Evolutionary conservation across 2,113 vertebrate species (phyloP).

Genomic region (Dicerorhinus sumatrensis): DNA sequence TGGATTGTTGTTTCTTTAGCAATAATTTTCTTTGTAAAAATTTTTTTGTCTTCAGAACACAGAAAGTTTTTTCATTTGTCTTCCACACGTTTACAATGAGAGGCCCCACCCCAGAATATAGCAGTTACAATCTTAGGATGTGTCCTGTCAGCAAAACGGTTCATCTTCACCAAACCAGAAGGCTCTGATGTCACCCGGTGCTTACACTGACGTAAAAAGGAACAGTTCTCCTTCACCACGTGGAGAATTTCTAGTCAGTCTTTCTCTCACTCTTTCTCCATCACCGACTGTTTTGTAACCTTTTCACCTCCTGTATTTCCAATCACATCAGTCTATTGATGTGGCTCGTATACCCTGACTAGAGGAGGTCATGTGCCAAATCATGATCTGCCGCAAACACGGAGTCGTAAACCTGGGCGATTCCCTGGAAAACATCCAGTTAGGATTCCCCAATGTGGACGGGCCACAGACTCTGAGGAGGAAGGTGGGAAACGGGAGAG

Average conservation of each 20-base stretch:
- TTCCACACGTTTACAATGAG: not conserved
- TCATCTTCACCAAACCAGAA: not conserved
- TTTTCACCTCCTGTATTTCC: not conserved
- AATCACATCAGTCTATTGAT: not conserved
- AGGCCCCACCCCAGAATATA: rapidly evolving
- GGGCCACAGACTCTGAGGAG: not conserved
- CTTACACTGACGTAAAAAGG: not conserved
- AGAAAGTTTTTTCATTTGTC: not conserved
- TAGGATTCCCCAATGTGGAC: not conserved
- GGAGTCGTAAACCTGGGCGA: not conserved
- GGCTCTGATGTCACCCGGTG: not conserved
- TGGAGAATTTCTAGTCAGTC: not conserved
- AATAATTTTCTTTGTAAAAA: constrained; percentile 5
- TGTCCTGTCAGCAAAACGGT: not conserved
- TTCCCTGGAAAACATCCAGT: not conserved
- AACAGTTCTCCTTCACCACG: not conserved
- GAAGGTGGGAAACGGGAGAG: not conserved
- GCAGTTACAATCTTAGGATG: too few species aligned
- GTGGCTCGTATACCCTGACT: not conserved
- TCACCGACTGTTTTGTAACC: not conserved
- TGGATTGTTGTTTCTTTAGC: not conserved
- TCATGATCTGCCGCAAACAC: not conserved
- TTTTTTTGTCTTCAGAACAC: not conserved
- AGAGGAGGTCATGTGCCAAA: not conserved
- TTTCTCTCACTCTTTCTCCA: not conserved